These are phyloP conservation scores for Danio tinwini DNA, from an alignment of 2,797 vertebrate species.

Conservation along the genomic window DNA sequence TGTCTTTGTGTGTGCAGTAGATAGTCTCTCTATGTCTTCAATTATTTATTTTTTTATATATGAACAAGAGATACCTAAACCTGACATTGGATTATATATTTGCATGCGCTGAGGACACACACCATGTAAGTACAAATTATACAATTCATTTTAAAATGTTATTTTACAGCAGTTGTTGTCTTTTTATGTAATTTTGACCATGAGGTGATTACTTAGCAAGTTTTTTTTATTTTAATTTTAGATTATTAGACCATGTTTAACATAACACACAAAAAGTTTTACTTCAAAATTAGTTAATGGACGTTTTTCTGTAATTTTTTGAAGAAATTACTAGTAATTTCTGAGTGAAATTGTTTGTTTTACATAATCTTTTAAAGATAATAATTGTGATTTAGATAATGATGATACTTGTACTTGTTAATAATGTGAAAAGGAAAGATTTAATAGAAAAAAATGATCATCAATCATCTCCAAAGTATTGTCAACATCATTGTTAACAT, in stretches of 20 bases:
- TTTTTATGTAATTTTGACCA: no score
- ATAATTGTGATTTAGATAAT: no score
- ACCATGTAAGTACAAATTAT: slow-evolving; percentile 46
- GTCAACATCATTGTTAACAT: neutral
- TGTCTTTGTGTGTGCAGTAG: neutral
- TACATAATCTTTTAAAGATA: no score
- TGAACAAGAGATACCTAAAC: neutral
- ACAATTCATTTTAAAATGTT: neutral
- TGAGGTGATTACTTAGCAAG: neutral
- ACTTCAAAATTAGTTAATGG: no score
- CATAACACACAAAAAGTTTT: no score
- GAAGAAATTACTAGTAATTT: no score
- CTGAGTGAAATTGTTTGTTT: no score
- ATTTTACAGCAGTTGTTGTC: neutral
- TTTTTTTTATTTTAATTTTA: neutral
- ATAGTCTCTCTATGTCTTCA: slow-evolving; percentile 6
- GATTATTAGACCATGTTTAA: no score
- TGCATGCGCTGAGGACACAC: slow-evolving; percentile 1
- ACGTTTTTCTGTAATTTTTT: no score
- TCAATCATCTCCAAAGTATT: neutral
- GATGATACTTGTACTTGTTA: neutral
- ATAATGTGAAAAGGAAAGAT: neutral
- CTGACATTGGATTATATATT: slow-evolving; percentile 30
- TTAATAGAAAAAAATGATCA: neutral
- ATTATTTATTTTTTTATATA: neutral